phyloP scores from a whole-genome alignment of 1,140 invertebrate species.

The Saccostrea glomerata region DNA sequence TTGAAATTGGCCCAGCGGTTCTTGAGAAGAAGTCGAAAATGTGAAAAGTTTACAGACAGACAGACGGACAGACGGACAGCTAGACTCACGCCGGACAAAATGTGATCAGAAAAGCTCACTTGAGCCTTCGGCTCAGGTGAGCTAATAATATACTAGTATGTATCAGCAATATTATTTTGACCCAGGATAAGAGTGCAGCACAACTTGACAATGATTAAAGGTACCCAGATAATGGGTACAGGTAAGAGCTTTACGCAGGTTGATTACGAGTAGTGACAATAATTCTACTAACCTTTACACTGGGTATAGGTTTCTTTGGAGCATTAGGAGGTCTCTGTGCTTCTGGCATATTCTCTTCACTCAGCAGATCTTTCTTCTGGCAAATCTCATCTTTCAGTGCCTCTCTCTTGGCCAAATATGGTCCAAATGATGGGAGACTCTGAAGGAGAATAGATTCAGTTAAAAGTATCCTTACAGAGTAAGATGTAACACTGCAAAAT shows the following conservation, averaged over 20 bases:
- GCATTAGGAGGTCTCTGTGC: slow-evolving; percentile 64
- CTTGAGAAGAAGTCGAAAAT: no score
- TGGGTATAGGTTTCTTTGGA: slow-evolving; percentile 67
- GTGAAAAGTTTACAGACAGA: no score
- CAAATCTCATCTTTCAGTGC: slow-evolving; percentile 84
- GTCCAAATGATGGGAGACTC: slow-evolving; percentile 94
- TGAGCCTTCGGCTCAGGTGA: no score
- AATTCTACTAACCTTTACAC: slow-evolving; percentile 61
- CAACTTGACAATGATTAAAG: background rate
- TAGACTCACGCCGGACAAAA: no score
- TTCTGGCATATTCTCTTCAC: slow-evolving; percentile 66
- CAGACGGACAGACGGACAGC: no score
- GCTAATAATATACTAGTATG: no score
- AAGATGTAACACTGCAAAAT: no score
- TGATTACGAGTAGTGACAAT: background rate
- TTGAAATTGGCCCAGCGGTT: no score
- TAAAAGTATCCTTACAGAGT: background rate
- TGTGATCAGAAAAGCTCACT: no score
- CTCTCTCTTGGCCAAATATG: slow-evolving; percentile 87
- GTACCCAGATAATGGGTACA: background rate
- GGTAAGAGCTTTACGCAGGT: background rate
- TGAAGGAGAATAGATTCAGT: slow-evolving; percentile 57
- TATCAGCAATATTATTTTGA: no score
- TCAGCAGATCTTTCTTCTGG: slow-evolving; percentile 76
- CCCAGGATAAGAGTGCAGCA: background rate